Base-by-base conservation (phyloP, 2,888 invertebrate species). In the Dicranocentrus wangi region DNA sequence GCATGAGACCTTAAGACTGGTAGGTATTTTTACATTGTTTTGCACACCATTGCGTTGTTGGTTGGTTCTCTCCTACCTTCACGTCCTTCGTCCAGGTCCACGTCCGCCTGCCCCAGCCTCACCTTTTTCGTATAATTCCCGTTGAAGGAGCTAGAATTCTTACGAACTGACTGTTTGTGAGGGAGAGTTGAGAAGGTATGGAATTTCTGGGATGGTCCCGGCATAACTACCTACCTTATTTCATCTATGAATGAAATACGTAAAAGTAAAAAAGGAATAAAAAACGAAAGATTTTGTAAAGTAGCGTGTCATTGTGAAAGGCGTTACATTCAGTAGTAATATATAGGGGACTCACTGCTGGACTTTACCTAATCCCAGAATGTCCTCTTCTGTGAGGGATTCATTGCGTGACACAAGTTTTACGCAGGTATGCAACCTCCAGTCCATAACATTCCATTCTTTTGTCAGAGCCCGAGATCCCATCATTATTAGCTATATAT, bases 191-290 rank as follows among this genome's bases (percentile, higher is more conserved):
- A 73, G 53, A 75, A 66, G 75, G 58, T 66, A 43, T 66, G 75
- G 75, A 75, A 75, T 75, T 75, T 75, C 27, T 75, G 66, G 75
- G 75, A 72, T 72, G 72, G 72, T 72, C 63, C 60, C 13, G 21
- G n/a, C n/a, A 3, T 7, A 53, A 13, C 21, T 32, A n/a, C 63
- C 21, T 42, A 21, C 76, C n/a, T 55, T 76, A n/a, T n/a, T n/a
- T n/a, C n/a, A n/a, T 58, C 68, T 47, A 47, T 69, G 68, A 69
- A 77, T 77, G 76, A 69, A 69, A 23, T 19, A 39, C 58, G 55
- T 69, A 71, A 19, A 32, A 28, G 53, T 63, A 65, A 63, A 53
- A 42, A 66, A 39, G 8, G 25, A 13, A 7, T 42, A 66, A 39
- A 63, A 66, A 75, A 15, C 21, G 25, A 39, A 42, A 66, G 42